Evolutionary conservation across 1,140 invertebrate genomes (phyloP).

Genomic region (Ganaspis sp.): DNA sequence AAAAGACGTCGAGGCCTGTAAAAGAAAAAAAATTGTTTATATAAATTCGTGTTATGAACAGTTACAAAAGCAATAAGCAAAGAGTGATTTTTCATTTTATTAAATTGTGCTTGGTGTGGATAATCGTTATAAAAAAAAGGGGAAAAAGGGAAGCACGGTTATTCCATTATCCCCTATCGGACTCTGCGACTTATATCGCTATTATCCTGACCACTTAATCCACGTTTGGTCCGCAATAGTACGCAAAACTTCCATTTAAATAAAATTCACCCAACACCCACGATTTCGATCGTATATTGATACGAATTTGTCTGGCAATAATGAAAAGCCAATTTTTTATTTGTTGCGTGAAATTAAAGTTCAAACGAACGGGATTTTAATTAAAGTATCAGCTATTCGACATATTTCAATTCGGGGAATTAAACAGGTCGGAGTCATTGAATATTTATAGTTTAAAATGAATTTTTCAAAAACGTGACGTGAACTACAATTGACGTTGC

Average conservation of each 20-base stretch:
- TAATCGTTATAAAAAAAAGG: neutral
- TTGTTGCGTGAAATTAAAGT: neutral
- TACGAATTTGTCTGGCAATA: neutral
- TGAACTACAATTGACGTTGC: neutral
- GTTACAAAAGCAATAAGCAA: neutral
- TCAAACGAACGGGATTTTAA: slow-evolving; percentile 5
- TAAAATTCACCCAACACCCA: neutral
- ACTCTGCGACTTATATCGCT: slow-evolving; percentile 39
- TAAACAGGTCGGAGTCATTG: neutral
- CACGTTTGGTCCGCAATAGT: slow-evolving; percentile 31
- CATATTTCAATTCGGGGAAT: neutral
- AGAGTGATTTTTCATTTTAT: slow-evolving; percentile 9
- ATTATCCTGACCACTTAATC: slow-evolving; percentile 58
- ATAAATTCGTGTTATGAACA: neutral
- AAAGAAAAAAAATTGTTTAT: neutral
- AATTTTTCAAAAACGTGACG: neutral
- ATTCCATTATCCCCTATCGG: slow-evolving; percentile 26
- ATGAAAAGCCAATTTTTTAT: slow-evolving; percentile 13
- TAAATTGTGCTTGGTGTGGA: neutral
- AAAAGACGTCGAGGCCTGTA: neutral
- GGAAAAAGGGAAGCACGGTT: slow-evolving; percentile 20
- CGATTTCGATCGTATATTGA: neutral
- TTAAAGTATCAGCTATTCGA: neutral
- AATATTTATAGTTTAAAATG: slow-evolving; percentile 11
- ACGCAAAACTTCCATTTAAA: slow-evolving; percentile 25